Evolutionary conservation across 2,113 vertebrate genomes (phyloP).

Genomic region (Pardalotus punctatus): DNA sequence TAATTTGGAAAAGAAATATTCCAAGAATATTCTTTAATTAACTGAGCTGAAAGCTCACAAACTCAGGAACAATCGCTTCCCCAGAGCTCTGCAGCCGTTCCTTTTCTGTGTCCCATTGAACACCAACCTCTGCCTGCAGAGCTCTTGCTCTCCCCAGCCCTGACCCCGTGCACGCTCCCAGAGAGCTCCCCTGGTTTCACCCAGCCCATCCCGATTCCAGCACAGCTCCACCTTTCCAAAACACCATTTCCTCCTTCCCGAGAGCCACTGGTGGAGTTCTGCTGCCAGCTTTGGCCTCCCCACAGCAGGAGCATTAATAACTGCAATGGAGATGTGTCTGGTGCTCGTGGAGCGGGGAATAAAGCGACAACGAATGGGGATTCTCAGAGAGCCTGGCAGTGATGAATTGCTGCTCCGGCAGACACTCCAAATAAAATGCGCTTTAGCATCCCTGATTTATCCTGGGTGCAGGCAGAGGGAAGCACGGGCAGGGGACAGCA

Average conservation of each 20-base stretch:
- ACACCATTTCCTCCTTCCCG: not conserved
- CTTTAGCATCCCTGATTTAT: constrained; percentile 9
- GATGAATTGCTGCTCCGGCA: constrained; percentile 42
- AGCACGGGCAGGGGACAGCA: not conserved
- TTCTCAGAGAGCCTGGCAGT: constrained; percentile 24
- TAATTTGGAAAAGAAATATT: not conserved
- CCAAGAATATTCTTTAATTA: not conserved
- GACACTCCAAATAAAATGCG: constrained; percentile 25
- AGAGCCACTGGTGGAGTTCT: not conserved
- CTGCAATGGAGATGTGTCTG: constrained; percentile 5
- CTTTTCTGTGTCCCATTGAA: not conserved
- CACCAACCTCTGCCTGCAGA: not conserved
- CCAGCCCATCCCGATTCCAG: not conserved
- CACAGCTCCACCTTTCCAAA: not conserved
- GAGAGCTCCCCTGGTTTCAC: not conserved
- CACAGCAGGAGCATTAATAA: not conserved
- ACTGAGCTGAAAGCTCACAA: constrained; percentile 10
- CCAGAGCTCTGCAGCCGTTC: not conserved
- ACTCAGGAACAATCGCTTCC: not conserved
- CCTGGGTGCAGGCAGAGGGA: not conserved
- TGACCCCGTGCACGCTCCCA: fast-evolving
- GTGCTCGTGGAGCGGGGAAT: not conserved
- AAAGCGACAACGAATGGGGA: not conserved
- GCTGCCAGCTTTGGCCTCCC: not conserved
- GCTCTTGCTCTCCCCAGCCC: not conserved